A percentile compares a stretch with the other conserved stretches of the same genome.
These are phyloP conservation scores for Ophiothrix spiculata DNA, from an alignment of 35 echinoderm and acorn worm genomes.

Conservation along the genomic window DNA sequence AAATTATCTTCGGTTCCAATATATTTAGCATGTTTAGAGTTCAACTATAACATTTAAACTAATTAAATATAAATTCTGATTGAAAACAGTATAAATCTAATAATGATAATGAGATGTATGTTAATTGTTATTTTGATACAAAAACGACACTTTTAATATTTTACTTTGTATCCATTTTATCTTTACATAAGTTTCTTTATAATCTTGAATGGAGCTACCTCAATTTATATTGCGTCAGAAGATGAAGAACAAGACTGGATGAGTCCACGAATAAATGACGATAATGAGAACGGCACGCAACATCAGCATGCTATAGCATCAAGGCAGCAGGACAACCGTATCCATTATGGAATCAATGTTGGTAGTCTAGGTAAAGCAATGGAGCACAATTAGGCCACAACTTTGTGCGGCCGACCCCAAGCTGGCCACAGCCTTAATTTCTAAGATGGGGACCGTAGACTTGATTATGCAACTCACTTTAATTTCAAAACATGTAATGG, in stretches of 20 bases:
- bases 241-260: constrained; percentile 12
- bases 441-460: too few relatives aligned
- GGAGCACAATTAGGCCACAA: too few relatives aligned
- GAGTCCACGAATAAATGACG: neutral
- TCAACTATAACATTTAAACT: neutral
- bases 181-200: constrained; percentile 58
- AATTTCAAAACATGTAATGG: too few relatives aligned
- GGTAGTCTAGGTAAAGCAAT: constrained; percentile 29
- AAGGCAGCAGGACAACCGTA: neutral
- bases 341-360: constrained; percentile 18
- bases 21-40: neutral
- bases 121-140: neutral
- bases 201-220: constrained; percentile 34
- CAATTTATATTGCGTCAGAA: constrained; percentile 39
- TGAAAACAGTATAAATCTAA: neutral
- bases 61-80: neutral
- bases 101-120: neutral
- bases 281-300: neutral
- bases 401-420: too few relatives aligned
- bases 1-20: neutral
- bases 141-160: neutral
- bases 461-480: too few relatives aligned
- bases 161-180: too few relatives aligned
- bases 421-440: too few relatives aligned
- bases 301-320: neutral